Base-by-base conservation (phyloP, 1,140 invertebrate species). In the Monochamus saltuarius region DNA sequence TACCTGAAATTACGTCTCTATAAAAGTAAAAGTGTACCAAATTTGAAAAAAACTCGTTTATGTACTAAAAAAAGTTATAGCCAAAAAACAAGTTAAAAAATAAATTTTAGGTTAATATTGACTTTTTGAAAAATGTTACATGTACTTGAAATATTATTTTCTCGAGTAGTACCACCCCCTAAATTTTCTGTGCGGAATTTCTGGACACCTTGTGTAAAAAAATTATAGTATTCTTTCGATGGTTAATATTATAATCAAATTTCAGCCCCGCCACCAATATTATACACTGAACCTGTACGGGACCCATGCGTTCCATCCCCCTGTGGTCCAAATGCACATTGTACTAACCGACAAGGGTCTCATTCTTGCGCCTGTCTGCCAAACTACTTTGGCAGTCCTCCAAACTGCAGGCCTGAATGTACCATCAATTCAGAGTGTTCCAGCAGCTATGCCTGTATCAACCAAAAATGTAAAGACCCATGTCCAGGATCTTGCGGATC, bases 381-480 rank as follows among this genome's bases (percentile, higher is more conserved):
- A 22, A 84, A 84, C 61, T 90, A 87, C 61, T 76, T 88, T 43
- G 89, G 89, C 64, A 81, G 83, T 47, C 86, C 88, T 13, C 88
- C 87, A 37, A 84, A 84, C 66, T 90, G 89, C 72, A 80, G 87
- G 51, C 87, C 88, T 11, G 87, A 90, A 76, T 90, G 87, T 75
- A 81, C 81, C 8, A 84, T 87, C 14, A 85, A 87, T 73, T 81
- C 84, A 0, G 87, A 89, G 73, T 89, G 87, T 69, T 75, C 84
- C 0, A 84, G 83, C 62, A 84, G 85, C 68, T 75, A 81, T 65
- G 84, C 87, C 14, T 90, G 88, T 68, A 81, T 86, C 58, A 82
- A 84, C 59, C 80, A 87, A 64, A 85, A 81, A 77, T 90, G 88
- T 71, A 74, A 81, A 59, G 85, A 89, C 76, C 87, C 87, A 38